phyloP scores from a whole-genome alignment of 2,888 invertebrate species.

The Epinotia nisella region DNA sequence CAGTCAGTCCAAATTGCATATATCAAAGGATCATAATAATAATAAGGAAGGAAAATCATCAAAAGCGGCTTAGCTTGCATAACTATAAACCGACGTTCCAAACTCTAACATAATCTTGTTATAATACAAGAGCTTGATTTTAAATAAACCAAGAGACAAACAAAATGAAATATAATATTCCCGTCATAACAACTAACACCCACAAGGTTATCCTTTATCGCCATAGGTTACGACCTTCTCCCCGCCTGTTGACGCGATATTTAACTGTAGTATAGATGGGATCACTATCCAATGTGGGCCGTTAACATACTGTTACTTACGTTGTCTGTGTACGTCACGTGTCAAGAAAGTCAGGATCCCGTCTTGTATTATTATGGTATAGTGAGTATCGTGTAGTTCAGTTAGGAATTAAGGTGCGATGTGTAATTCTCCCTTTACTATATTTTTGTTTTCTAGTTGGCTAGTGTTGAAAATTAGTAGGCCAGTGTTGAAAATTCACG shows the following conservation, averaged over 20 bases:
- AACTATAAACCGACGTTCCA: not conserved
- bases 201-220: slow-evolving; percentile 71
- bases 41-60: not conserved
- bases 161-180: slow-evolving; percentile 1
- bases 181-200: slow-evolving; percentile 3
- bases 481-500: too few species aligned
- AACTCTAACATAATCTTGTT: not conserved
- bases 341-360: slow-evolving; percentile 62
- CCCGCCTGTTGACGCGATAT: slow-evolving; percentile 2
- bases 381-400: slow-evolving; percentile 63
- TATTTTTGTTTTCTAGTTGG: too few species aligned
- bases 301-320: slow-evolving; percentile 55
- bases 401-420: not conserved
- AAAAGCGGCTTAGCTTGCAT: not conserved
- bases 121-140: not conserved
- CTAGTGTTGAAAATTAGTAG: too few species aligned
- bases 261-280: slow-evolving; percentile 13
- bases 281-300: slow-evolving; percentile 57
- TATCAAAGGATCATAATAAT: not conserved
- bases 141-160: not conserved
- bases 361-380: slow-evolving; percentile 75
- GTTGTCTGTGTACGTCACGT: slow-evolving; percentile 49
- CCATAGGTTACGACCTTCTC: slow-evolving; percentile 55
- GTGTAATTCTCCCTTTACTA: too few species aligned
- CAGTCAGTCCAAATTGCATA: too few species aligned